Evolutionary conservation across 2,113 vertebrate species (phyloP).

Genomic region (Bubo blakistoni): DNA sequence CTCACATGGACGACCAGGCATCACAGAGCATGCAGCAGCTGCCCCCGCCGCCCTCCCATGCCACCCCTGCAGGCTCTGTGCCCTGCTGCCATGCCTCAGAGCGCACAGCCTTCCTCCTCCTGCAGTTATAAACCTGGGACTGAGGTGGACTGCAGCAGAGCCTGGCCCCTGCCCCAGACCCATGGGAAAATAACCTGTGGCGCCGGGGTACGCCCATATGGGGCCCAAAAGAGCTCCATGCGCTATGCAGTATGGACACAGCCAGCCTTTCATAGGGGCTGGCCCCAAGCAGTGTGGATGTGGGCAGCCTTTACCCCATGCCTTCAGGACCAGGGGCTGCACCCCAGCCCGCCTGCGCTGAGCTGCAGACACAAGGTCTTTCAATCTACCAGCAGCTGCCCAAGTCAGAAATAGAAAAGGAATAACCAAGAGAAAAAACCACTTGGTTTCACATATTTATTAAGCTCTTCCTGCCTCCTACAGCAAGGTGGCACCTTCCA

Average conservation of each 20-base stretch:
- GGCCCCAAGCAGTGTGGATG: background rate
- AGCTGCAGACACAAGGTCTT: background rate
- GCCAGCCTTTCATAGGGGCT: background rate
- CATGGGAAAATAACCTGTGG: background rate
- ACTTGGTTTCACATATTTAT: background rate
- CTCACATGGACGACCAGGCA: background rate
- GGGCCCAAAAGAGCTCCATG: background rate
- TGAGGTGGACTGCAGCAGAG: no score
- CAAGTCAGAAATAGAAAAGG: background rate
- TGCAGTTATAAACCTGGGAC: background rate
- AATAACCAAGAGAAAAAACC: background rate
- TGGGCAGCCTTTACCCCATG: background rate
- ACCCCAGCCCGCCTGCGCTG: background rate
- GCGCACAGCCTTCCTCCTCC: background rate
- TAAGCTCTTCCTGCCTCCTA: background rate
- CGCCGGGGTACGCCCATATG: no score
- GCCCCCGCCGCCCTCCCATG: accelerated
- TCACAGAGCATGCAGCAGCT: background rate
- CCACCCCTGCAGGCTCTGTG: background rate
- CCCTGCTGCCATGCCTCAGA: background rate
- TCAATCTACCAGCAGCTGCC: background rate
- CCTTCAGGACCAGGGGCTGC: background rate
- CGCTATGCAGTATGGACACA: background rate
- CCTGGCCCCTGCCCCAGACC: background rate
- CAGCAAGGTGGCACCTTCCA: background rate